Evolutionary conservation across 2,888 invertebrate genomes (phyloP).

Genomic region (Boloria euphrosyne): DNA sequence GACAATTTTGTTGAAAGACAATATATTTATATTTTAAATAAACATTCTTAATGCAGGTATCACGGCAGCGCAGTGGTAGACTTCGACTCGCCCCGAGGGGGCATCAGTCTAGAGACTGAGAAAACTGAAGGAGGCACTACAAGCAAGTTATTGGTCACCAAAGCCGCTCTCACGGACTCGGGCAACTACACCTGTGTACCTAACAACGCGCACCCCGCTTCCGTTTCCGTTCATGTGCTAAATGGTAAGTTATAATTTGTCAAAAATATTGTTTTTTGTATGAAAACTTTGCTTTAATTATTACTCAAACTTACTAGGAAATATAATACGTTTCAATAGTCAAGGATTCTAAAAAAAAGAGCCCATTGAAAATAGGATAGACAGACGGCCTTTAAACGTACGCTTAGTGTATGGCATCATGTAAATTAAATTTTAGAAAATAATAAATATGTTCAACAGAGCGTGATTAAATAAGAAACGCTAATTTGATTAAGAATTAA

Average conservation of each 20-base stretch:
- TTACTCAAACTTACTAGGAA: not conserved
- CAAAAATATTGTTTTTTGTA: not conserved
- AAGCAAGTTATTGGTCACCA: slow-evolving; percentile 91
- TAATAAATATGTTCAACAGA: too few relatives aligned
- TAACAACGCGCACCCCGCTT: slow-evolving; percentile 90
- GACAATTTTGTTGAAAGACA: too few relatives aligned
- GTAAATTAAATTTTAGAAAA: too few relatives aligned
- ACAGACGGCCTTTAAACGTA: too few relatives aligned
- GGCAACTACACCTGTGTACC: slow-evolving; percentile 96
- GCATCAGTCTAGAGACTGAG: slow-evolving; percentile 94
- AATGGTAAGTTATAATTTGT: slow-evolving; percentile 84
- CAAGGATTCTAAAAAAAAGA: too few relatives aligned
- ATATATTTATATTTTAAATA: too few relatives aligned
- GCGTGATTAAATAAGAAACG: too few relatives aligned
- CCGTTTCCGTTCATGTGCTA: slow-evolving; percentile 91
- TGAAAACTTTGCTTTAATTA: not conserved
- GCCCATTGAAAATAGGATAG: too few relatives aligned
- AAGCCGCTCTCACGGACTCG: slow-evolving; percentile 91
- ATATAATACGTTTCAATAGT: too few relatives aligned
- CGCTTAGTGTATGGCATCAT: too few relatives aligned
- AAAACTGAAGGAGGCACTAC: slow-evolving; percentile 93
- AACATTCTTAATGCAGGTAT: slow-evolving; percentile 83
- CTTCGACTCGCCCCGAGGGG: slow-evolving; percentile 92
- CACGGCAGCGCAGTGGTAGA: slow-evolving; percentile 91
- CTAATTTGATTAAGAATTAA: too few relatives aligned